Conservation (phyloP, 2,888 invertebrate genomes). For the Meiosimyza platycephala region DNA sequence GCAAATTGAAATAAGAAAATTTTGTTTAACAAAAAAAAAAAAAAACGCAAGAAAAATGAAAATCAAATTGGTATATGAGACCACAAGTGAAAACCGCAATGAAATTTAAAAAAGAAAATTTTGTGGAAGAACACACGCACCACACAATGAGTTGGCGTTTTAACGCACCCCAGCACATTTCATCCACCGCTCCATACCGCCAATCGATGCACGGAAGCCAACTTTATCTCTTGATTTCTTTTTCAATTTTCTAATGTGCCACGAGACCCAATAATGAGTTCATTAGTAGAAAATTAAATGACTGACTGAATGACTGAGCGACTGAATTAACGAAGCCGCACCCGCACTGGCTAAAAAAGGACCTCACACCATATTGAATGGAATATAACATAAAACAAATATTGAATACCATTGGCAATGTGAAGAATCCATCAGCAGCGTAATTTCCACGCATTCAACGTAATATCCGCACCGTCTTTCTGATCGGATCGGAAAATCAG, state of each 20-base stretch:
- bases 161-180: neutral
- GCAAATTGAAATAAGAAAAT: neutral
- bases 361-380: neutral
- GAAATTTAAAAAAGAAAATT: neutral
- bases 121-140: neutral
- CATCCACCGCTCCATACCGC: neutral
- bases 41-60: too few relatives aligned
- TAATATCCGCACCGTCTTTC: neutral
- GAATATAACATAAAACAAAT: neutral
- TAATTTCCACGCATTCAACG: neutral
- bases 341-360: neutral
- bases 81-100: neutral
- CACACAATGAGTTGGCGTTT: conserved; percentile 31
- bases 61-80: neutral
- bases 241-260: conserved; percentile 10
- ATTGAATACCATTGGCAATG: neutral
- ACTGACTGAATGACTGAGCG: conserved; percentile 13
- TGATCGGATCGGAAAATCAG: conserved; percentile 33
- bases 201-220: neutral
- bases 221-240: conserved; percentile 29
- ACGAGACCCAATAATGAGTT: conserved; percentile 14
- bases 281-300: conserved; percentile 31
- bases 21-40: neutral
- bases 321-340: conserved; percentile 7
- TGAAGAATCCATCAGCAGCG: conserved; percentile 24